Evolutionary conservation across 2,888 invertebrate genomes (phyloP), one percentile per base, ranked within the genome.

Genomic region (Bimastos eiseni): DNA sequence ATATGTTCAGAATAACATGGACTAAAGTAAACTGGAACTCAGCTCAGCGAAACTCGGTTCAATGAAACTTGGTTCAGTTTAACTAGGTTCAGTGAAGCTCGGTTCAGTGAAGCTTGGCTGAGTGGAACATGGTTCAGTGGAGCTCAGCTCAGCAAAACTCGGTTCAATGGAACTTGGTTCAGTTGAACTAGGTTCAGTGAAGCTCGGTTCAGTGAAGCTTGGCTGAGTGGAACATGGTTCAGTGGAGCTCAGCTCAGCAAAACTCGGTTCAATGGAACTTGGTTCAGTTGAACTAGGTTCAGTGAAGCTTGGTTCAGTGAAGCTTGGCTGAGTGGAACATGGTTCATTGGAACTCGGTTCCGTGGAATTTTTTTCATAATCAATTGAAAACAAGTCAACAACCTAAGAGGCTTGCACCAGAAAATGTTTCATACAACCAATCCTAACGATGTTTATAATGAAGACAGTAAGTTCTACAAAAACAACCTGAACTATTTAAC

Each of bases 371-470:
- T 4, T 19, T 24, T 49, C 49, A 49, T n/a, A n/a, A n/a, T n/a
- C n/a, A n/a, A n/a, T n/a, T n/a, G n/a, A n/a, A n/a, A n/a, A n/a
- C 49, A 70, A 70, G 70, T 70, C 70, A 70, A 70, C 70, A 70
- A 70, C 13, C 70, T 70, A 6, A 0, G n/a, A 13, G 70, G 11
- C n/a, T 70, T 30, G 30, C 70, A 70, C 30, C 1, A n/a, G 30
- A 8, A 30, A 70, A 30, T 30, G 55, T 30, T 55, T 55, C 55
- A 24, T 6, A 55, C 5, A 17, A 30, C 70, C n/a, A 70, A n/a
- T 70, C 70, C 3, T 8, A 70, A 13, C 70, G 11, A 70, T n/a
- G 70, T 3, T 70, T n/a, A 11, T n/a, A 70, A 70, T 30, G 17
- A 70, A 70, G n/a, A 70, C 70, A 70, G 30, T 30, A 17, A 30